A percentile compares a stretch with the other conserved stretches of the same genome.
These are phyloP conservation scores for Notechis scutatus DNA, from an alignment of 2,113 vertebrate species.

Conservation along the genomic window DNA sequence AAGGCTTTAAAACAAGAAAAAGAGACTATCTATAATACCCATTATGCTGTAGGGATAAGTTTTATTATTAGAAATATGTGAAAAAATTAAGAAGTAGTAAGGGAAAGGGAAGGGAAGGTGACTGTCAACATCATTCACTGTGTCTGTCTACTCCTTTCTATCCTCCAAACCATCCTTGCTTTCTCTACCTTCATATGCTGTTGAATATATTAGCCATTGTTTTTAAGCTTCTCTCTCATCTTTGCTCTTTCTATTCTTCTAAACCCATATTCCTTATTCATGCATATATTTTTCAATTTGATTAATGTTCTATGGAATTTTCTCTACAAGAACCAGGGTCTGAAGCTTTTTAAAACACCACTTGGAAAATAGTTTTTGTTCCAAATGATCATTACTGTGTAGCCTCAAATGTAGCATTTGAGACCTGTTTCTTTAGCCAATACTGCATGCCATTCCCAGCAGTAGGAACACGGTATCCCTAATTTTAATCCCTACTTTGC, in stretches of 20 bases:
- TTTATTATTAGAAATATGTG: neutral
- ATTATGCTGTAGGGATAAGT: neutral
- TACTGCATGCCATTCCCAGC: slow-evolving; percentile 11
- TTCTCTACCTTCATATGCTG: neutral
- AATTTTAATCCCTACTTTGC: neutral
- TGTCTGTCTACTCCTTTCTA: neutral
- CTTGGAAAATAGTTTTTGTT: neutral
- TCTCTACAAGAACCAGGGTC: neutral
- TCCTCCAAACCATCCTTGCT: neutral
- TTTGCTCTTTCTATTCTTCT: neutral
- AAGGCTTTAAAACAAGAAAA: neutral
- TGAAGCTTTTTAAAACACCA: neutral
- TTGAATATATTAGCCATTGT: neutral
- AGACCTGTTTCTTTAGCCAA: neutral
- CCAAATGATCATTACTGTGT: neutral
- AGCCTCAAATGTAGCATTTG: neutral
- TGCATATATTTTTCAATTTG: neutral
- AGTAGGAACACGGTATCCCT: neutral
- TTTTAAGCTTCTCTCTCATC: neutral
- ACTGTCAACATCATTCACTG: neutral
- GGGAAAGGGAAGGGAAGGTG: neutral
- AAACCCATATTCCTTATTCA: neutral
- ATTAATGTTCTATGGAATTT: neutral
- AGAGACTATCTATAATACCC: neutral
- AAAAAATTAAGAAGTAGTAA: neutral